Evolutionary conservation across 64 coral and sea anemone genomes (phyloP).

Genomic region (Pocillopora verrucosa): DNA sequence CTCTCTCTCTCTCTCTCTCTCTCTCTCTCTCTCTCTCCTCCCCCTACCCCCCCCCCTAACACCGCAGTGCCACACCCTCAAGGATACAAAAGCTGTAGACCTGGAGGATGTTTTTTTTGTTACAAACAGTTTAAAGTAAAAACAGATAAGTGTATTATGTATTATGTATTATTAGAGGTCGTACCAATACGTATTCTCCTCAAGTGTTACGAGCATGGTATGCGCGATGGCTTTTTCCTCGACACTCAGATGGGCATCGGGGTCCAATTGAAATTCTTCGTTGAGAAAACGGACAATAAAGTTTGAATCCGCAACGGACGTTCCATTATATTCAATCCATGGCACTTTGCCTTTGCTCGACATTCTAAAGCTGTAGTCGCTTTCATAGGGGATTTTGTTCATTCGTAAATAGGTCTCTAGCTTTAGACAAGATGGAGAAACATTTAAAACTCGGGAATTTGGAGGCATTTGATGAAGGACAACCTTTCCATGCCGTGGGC

Average conservation of each 20-base stretch:
- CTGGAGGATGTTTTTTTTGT: not conserved
- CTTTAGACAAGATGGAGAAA: constrained; percentile 60
- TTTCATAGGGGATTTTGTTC: constrained; percentile 61
- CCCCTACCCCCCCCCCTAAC: no score
- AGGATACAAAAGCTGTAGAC: no score
- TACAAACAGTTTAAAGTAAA: not conserved
- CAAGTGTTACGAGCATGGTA: constrained; percentile 37
- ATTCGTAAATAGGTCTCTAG: constrained; percentile 58
- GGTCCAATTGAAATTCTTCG: constrained; percentile 56
- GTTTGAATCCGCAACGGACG: constrained; percentile 55
- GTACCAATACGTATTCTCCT: constrained; percentile 80
- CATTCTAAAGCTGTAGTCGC: constrained; percentile 22
- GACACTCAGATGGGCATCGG: constrained; percentile 52
- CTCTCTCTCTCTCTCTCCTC: no score
- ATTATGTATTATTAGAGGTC: not conserved
- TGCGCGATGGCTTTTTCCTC: constrained; percentile 47
- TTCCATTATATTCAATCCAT: constrained; percentile 50
- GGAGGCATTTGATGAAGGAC: constrained; percentile 50
- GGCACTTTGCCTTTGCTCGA: constrained; percentile 65
- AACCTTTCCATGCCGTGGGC: constrained; percentile 16
- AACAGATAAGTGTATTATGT: not conserved
- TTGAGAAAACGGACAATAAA: constrained; percentile 60
- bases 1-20: no score
- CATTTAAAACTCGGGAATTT: constrained; percentile 24
- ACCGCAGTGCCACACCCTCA: no score